Base-by-base conservation (phyloP, 2,797 vertebrate species). In the Parauchenoglanis punctatus region DNA sequence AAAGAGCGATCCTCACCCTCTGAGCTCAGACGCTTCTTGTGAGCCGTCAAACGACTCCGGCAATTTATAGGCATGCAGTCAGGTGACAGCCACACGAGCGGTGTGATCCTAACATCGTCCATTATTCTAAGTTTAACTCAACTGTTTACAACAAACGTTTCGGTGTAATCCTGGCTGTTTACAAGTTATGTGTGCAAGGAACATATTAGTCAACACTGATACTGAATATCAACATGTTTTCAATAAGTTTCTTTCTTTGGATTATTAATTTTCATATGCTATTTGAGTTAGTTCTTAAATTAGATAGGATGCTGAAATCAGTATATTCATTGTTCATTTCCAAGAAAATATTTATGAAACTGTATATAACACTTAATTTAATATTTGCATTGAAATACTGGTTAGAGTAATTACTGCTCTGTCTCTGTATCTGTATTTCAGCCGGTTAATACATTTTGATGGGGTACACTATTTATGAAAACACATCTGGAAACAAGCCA, bases 31-130 rank as follows among this genome's bases (percentile, higher is more conserved):
- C n/a, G 44, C 46, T 61, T 87, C 7, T 83, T 61, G 8, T 44
- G 46, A 68, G 54, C 35, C 54, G 70, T 18, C 73, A 87, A 85
- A 59, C 88, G 75, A 85, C 87, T 86, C 35, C 72, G 83, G 88
- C 73, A 92, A 93, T 95, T 94, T 96, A 96, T 96, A 95, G 88
- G 58, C 92, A 88, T 93, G 80, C 91, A 89, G 35, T 91, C 89
- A 91, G 84, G 76, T 81, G 85, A 54, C 49, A 85, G 12, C 7
- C n/a, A 31, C 75, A 56, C 49, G 18, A 54, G 28, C 23, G 13
- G 46, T n/a, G 46, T 59, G 28, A 83, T 88, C 54, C 67, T 63
- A 77, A 76, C 81, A 70, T 91, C 88, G 92, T 84, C 31, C 89
- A 88, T 91, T 44, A 85, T 91, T 94, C 94, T 91, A 92, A 92